Percentiles rank a stretch among this genome's conserved stretches.
phyloP scores from a whole-genome alignment of 2,888 invertebrate genomes.

The Limnephilus marmoratus region DNA sequence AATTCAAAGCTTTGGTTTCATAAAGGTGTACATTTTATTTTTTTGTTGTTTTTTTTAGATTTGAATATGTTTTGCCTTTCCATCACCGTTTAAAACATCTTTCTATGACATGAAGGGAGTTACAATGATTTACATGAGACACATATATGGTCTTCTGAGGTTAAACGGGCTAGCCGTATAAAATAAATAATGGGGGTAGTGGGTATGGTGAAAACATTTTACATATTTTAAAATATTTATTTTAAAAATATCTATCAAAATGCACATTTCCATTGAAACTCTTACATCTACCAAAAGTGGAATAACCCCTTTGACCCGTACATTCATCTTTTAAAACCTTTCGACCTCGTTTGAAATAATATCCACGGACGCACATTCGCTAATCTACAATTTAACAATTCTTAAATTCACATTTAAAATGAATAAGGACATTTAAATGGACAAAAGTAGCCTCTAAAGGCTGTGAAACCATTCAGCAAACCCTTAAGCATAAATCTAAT shows the following conservation, averaged over 20 bases:
- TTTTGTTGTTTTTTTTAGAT: too few relatives aligned
- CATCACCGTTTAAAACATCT: too few relatives aligned
- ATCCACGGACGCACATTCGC: not conserved
- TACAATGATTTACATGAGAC: too few relatives aligned
- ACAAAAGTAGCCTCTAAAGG: conserved; percentile 17
- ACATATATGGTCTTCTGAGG: too few relatives aligned
- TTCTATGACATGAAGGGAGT: too few relatives aligned
- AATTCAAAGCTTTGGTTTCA: too few relatives aligned
- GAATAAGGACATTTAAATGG: conserved; percentile 34
- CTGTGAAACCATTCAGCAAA: conserved; percentile 40
- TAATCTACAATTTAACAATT: conserved; percentile 19
- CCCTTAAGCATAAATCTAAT: conserved; percentile 44
- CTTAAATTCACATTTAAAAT: conserved; percentile 29
- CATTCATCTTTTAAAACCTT: not conserved
- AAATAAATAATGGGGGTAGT: too few relatives aligned
- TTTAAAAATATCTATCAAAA: not conserved
- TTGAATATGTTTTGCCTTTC: too few relatives aligned
- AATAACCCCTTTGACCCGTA: not conserved
- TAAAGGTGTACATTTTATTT: too few relatives aligned
- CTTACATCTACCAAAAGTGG: not conserved
- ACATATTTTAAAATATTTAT: not conserved
- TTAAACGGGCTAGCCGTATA: too few relatives aligned
- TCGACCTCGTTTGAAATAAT: not conserved
- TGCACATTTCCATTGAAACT: not conserved
- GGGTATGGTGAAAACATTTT: too few relatives aligned